Percentiles rank a stretch among this genome's conserved stretches.
Evolutionary conservation across 2,797 vertebrate species (phyloP).

Genomic region (Lagodon rhomboides): DNA sequence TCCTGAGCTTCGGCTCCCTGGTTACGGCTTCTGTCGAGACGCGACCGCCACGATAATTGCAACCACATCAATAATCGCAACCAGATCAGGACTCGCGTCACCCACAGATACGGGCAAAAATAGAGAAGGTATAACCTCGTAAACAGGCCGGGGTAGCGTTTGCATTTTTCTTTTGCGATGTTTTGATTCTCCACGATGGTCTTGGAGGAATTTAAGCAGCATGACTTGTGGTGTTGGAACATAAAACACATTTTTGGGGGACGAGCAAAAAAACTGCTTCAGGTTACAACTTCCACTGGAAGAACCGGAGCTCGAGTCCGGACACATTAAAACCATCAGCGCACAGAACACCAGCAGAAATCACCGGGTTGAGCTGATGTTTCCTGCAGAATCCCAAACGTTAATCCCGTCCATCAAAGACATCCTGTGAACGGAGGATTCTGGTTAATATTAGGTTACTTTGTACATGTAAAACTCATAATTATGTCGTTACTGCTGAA

Average conservation of each 20-base stretch:
- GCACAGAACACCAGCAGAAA: not conserved
- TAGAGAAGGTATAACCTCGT: not conserved
- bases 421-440: not conserved
- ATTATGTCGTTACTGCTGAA: too few species aligned
- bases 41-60: not conserved
- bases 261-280: conserved; percentile 12
- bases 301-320: not conserved
- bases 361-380: conserved; percentile 2
- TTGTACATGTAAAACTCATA: not conserved
- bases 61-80: conserved; percentile 42
- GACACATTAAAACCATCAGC: not conserved
- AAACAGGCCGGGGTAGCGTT: not conserved
- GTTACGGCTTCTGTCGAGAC: conserved; percentile 4
- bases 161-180: not conserved
- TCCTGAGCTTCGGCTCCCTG: not conserved
- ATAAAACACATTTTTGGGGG: not conserved
- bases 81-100: conserved; percentile 10
- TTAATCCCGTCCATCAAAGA: not conserved
- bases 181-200: not conserved
- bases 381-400: conserved; percentile 7
- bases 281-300: not conserved
- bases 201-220: conserved; percentile 14
- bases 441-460: not conserved
- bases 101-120: not conserved
- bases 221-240: conserved; percentile 40